These are phyloP conservation scores for Pandion haliaetus DNA, from an alignment of 2,113 vertebrate genomes.

Conservation along the genomic window DNA sequence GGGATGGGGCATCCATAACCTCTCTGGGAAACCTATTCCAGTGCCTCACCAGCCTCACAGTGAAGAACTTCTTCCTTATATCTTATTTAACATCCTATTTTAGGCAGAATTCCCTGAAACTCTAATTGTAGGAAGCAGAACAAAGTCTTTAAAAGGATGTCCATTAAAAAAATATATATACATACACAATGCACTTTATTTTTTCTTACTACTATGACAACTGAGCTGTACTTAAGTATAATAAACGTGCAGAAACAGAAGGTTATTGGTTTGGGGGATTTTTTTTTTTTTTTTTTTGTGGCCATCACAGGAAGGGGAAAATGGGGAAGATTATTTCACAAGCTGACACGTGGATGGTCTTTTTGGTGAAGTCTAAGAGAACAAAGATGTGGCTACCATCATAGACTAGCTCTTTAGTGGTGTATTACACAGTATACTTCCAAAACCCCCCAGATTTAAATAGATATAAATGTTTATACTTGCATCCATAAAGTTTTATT, in stretches of 20 bases:
- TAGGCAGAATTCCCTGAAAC: not conserved
- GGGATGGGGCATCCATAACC: too few relatives aligned
- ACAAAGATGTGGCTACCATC: not conserved
- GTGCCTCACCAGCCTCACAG: too few relatives aligned
- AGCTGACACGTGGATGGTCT: not conserved
- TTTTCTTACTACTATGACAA: not conserved
- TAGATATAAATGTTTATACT: not conserved
- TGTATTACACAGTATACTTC: not conserved
- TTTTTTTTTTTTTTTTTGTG: not conserved
- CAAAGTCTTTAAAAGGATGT: not conserved
- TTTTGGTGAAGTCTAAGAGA: not conserved
- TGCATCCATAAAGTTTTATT: not conserved
- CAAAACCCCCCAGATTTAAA: not conserved
- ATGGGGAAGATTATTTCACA: not conserved
- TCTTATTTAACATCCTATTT: not conserved
- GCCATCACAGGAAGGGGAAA: not conserved
- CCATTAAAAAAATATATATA: not conserved
- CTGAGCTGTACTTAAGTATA: not conserved
- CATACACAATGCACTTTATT: not conserved
- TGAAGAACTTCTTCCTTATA: too few relatives aligned
- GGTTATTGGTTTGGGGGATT: not conserved
- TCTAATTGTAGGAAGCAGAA: not conserved
- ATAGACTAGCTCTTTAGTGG: not conserved
- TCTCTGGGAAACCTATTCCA: too few relatives aligned
- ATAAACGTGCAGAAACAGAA: not conserved